These are phyloP conservation scores for Macaria liturata DNA, from an alignment of 2,888 invertebrate genomes.

Conservation along the genomic window DNA sequence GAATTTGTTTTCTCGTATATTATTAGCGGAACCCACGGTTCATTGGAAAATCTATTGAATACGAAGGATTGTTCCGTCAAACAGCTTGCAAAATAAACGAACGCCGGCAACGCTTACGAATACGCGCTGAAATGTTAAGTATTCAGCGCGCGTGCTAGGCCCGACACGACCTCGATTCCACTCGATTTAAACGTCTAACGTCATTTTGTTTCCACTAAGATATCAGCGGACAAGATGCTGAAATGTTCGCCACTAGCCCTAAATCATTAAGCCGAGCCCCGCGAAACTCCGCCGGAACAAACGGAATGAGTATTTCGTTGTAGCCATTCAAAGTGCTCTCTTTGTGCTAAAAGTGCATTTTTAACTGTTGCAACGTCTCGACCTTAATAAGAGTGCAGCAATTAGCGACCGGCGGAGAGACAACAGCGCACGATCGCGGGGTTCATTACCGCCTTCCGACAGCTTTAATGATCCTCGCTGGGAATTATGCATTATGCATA, in stretches of 20 bases:
- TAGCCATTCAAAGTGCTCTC: conserved; percentile 31
- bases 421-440: conserved; percentile 50
- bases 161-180: conserved; percentile 55
- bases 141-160: conserved; percentile 52
- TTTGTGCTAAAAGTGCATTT: conserved; percentile 51
- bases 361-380: conserved; percentile 54
- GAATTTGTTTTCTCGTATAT: conserved; percentile 11
- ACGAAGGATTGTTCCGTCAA: conserved; percentile 39
- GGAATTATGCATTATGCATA: conserved; percentile 43
- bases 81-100: conserved; percentile 43
- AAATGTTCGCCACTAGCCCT: conserved; percentile 23
- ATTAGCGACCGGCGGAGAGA: conserved; percentile 52
- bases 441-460: conserved; percentile 58
- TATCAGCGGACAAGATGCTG: conserved; percentile 38
- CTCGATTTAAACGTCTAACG: conserved; percentile 55
- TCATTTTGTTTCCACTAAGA: conserved; percentile 50
- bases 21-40: conserved; percentile 11
- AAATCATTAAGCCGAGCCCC: conserved; percentile 20
- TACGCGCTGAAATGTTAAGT: conserved; percentile 36
- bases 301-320: conserved; percentile 30
- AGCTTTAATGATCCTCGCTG: conserved; percentile 53
- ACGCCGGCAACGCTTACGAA: conserved; percentile 21
- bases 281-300: conserved; percentile 23
- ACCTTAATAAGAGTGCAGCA: conserved; percentile 65
- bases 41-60: conserved; percentile 25